phyloP scores from a whole-genome alignment of 1,140 invertebrate species.

The Phocides pigmalion region DNA sequence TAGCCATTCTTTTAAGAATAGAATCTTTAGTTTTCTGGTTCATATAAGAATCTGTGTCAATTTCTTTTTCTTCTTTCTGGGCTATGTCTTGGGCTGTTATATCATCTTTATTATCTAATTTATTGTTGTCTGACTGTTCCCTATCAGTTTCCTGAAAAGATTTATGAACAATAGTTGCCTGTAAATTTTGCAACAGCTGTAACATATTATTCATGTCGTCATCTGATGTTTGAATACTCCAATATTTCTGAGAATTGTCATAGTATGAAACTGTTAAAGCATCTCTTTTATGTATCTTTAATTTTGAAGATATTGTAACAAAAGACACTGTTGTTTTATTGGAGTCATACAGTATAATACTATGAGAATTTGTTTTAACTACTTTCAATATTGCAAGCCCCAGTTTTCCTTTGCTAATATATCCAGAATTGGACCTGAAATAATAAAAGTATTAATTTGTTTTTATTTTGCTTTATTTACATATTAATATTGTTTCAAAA shows the following conservation, averaged over 20 bases:
- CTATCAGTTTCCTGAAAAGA: constrained; percentile 31
- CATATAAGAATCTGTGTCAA: constrained; percentile 64
- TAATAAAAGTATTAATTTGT: too few species aligned
- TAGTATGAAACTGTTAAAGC: constrained; percentile 63
- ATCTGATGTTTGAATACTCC: constrained; percentile 63
- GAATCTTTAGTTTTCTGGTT: constrained; percentile 67
- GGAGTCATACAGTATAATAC: constrained; percentile 68
- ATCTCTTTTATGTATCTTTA: constrained; percentile 58
- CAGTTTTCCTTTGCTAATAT: constrained; percentile 60
- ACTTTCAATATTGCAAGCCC: constrained; percentile 70
- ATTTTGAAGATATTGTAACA: constrained; percentile 49
- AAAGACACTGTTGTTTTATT: constrained; percentile 69
- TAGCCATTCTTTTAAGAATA: constrained; percentile 73
- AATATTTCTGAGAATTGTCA: constrained; percentile 66
- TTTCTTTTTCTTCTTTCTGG: constrained; percentile 49
- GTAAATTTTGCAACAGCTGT: constrained; percentile 50
- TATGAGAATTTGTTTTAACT: constrained; percentile 51
- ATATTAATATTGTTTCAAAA: too few species aligned
- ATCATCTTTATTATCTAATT: constrained; percentile 33
- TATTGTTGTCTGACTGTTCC: constrained; percentile 28
- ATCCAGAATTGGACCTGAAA: constrained; percentile 63
- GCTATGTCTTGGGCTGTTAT: constrained; percentile 1
- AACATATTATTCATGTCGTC: constrained; percentile 56
- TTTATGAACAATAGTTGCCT: constrained; percentile 48
- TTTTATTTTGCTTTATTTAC: too few species aligned